These are phyloP conservation scores for Chauna torquata DNA, from an alignment of 2,113 vertebrate species.

Conservation along the genomic window DNA sequence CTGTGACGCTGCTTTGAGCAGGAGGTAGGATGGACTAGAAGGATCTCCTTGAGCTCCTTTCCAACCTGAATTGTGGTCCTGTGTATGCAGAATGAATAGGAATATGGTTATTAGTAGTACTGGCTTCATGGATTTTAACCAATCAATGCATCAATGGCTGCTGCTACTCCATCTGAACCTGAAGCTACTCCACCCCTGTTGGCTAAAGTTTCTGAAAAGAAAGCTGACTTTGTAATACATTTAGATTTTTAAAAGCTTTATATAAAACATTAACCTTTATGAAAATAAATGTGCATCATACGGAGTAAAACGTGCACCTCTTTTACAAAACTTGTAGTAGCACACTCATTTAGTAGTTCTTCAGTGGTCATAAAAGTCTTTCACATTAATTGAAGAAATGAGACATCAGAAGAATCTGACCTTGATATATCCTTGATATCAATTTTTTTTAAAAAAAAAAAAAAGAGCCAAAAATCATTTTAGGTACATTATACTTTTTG, in stretches of 20 bases:
- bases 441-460: not conserved
- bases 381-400: not conserved
- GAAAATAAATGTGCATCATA: not conserved
- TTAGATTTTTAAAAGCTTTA: not conserved
- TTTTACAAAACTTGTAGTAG: not conserved
- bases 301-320: accelerated
- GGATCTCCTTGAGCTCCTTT: not conserved
- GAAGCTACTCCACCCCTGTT: not conserved
- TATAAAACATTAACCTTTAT: not conserved
- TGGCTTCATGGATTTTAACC: not conserved
- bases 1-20: not conserved
- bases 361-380: not conserved
- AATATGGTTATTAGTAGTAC: not conserved
- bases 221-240: not conserved
- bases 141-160: not conserved
- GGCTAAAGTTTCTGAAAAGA: not conserved
- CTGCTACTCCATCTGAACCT: not conserved
- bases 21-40: not conserved
- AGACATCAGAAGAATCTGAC: not conserved
- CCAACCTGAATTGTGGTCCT: not conserved
- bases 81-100: not conserved
- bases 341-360: not conserved
- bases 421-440: not conserved
- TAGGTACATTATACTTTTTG: not conserved
- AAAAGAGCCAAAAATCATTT: not conserved